Evolutionary conservation across 2,888 invertebrate genomes (phyloP).

Genomic region (Eurytoma californica): DNA sequence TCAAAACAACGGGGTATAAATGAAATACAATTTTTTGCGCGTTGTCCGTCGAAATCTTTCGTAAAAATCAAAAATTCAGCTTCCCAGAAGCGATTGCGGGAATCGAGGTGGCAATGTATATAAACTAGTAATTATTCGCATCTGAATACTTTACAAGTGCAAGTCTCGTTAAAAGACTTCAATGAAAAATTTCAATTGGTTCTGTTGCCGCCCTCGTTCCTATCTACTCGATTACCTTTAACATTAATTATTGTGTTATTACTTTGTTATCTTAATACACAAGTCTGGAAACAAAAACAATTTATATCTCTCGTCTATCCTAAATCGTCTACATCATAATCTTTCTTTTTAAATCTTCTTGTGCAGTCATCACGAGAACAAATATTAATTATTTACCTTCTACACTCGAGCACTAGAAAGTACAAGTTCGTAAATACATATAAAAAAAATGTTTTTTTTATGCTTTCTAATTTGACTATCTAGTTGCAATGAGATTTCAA

Average conservation of each 20-base stretch:
- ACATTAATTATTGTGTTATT: too few relatives aligned
- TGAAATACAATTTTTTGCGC: neutral
- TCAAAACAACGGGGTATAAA: too few relatives aligned
- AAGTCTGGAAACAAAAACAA: constrained; percentile 22
- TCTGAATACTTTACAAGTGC: too few relatives aligned
- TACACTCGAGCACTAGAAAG: constrained; percentile 7
- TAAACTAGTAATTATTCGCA: too few relatives aligned
- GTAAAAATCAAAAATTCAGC: constrained; percentile 45
- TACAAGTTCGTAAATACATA: neutral
- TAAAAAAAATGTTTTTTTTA: neutral
- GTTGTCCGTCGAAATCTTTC: neutral
- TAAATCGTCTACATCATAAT: constrained; percentile 25
- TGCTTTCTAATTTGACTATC: constrained; percentile 1
- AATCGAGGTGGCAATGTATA: constrained; percentile 10
- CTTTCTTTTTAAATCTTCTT: neutral
- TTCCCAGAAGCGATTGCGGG: constrained; percentile 45
- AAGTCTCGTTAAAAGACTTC: too few relatives aligned
- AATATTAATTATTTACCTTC: neutral
- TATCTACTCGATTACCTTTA: constrained; percentile 12
- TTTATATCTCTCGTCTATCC: constrained; percentile 31
- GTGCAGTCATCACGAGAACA: neutral
- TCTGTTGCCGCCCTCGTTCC: constrained; percentile 11
- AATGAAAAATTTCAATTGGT: neutral
- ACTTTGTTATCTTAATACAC: neutral
- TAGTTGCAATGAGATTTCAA: constrained; percentile 34